Percentiles rank a stretch among this genome's conserved stretches.
These are phyloP conservation scores for Aulostomus chinensis DNA, from an alignment of 2,797 vertebrate species.

Conservation along the genomic window DNA sequence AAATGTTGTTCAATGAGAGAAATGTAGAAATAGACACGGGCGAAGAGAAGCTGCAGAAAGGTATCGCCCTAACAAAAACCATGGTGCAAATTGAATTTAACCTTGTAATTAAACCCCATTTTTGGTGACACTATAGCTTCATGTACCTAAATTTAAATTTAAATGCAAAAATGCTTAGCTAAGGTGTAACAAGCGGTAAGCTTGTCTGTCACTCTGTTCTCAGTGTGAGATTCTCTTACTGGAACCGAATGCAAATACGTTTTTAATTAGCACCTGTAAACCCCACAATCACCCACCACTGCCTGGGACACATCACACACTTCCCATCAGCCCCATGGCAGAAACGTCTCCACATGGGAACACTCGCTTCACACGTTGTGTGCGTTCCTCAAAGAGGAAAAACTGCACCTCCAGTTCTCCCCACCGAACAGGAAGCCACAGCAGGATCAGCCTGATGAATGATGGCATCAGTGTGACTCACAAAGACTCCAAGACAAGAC, in stretches of 20 bases:
- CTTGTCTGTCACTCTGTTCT: conserved; percentile 3
- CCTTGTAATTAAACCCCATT: background rate
- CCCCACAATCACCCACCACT: background rate
- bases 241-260: conserved; percentile 18
- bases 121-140: background rate
- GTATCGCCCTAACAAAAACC: too few relatives aligned
- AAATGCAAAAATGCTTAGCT: background rate
- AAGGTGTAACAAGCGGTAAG: background rate
- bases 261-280: conserved; percentile 45
- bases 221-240: conserved; percentile 3
- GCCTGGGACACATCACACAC: conserved; percentile 11
- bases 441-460: conserved; percentile 20
- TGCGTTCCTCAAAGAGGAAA: conserved; percentile 8
- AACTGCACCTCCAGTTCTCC: conserved; percentile 20
- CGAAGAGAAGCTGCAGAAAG: too few relatives aligned
- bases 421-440: conserved; percentile 47
- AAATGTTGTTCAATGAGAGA: too few relatives aligned
- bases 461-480: conserved; percentile 34
- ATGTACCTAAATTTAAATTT: background rate
- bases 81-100: too few relatives aligned
- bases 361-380: background rate
- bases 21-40: too few relatives aligned
- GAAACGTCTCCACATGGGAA: background rate
- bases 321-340: conserved; percentile 1
- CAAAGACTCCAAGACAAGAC: conserved; percentile 39